Evolutionary conservation across 1,140 invertebrate genomes (phyloP).

Genomic region (Brachionus rotundiformis): DNA sequence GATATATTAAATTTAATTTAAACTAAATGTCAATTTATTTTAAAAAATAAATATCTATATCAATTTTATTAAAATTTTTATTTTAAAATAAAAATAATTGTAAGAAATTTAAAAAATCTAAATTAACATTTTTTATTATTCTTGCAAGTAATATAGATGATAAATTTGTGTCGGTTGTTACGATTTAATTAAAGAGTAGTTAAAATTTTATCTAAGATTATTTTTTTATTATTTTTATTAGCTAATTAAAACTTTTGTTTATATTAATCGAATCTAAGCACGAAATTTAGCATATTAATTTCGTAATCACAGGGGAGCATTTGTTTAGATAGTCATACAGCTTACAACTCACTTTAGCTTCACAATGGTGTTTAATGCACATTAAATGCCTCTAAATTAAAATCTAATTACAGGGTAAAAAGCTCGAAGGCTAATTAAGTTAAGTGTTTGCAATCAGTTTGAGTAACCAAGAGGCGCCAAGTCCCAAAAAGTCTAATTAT

Average conservation of each 20-base stretch:
- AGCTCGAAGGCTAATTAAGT: conserved; percentile 31
- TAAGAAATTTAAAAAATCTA: no score
- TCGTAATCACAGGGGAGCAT: neutral
- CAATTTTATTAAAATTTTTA: no score
- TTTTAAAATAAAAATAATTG: no score
- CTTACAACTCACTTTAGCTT: neutral
- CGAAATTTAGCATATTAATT: conserved; percentile 7
- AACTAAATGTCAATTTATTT: no score
- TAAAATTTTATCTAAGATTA: neutral
- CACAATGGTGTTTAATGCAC: neutral
- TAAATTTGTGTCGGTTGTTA: neutral
- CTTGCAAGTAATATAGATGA: no score
- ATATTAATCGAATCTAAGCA: neutral
- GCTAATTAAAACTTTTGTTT: neutral
- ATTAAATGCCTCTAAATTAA: conserved; percentile 2
- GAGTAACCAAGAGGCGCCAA: neutral
- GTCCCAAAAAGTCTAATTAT: neutral
- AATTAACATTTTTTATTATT: no score
- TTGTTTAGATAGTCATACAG: neutral
- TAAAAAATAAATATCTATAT: no score
- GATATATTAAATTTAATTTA: no score
- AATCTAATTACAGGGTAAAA: conserved; percentile 4
- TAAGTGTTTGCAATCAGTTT: conserved; percentile 30
- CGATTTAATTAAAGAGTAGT: neutral
- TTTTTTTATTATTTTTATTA: neutral